Base-by-base conservation (phyloP, 1,140 invertebrate genomes). In the Cotesia glomerata region DNA sequence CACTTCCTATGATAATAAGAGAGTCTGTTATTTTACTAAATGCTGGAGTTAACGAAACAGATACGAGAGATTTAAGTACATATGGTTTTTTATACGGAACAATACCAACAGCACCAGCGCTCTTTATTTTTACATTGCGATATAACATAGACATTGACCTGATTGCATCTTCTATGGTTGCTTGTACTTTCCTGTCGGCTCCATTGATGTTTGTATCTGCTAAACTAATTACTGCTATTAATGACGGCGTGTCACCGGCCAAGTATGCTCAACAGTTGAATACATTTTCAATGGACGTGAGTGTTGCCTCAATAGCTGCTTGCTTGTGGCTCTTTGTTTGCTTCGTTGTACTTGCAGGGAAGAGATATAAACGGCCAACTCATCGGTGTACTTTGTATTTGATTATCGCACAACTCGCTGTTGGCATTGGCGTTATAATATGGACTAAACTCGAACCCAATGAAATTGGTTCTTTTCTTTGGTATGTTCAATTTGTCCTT, bases 31-130 rank as follows among this genome's bases (percentile, higher is more conserved):
- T 92, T 80, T 84, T 95, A 13, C 83, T 96, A 18, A 87, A 93
- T 51, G 88, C 92, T 51, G 93, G 93, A 0, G 81, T 76, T 0
- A 92, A 92, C 80, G 85, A 89, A 54, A 91, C 91, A 56, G 93
- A 95, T 72, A 96, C 94, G 0, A 86, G 90, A 18, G 93, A 95
- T 74, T 88, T 96, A 34, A 95, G 94, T 76, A 97, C 95, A 63
- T 98, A 95, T 86, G 97, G 94, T 0, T 99, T 98, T 88, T 89
- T 99, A 0, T 99, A 99, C 85, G 97, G 97, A 65, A 98, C 96
- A 0, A 95, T 98, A 84, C 97, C 97, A 1, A 93, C 96, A 45
- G 97, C 97, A 34, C 97, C 97, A 0, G 95, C 95, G 52, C 94
- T 97, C 4, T 98, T 98, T 86, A 95, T 99, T 5, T 97, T 97